Evolutionary conservation across 1,140 invertebrate genomes (phyloP).

Genomic region (Dermatophagoides farinae): DNA sequence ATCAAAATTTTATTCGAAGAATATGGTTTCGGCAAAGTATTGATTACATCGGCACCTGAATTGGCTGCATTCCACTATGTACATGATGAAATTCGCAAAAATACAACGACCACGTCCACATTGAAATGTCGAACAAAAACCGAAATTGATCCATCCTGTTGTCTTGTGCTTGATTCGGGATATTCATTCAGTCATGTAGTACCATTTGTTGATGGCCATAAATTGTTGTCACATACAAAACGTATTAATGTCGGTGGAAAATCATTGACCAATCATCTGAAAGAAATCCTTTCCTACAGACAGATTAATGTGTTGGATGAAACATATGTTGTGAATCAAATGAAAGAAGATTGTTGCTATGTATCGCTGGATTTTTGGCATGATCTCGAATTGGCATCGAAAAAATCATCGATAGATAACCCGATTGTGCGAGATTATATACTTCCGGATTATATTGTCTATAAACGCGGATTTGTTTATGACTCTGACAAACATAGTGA

Average conservation of each 20-base stretch:
- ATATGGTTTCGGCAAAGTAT: conserved; percentile 67
- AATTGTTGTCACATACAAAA: conserved; percentile 41
- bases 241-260: conserved; percentile 92
- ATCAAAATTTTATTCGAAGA: conserved; percentile 95
- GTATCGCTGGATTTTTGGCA: conserved; percentile 64
- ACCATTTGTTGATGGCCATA: conserved; percentile 75
- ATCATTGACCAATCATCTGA: conserved; percentile 88
- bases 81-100: background rate
- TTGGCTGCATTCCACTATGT: conserved; percentile 9
- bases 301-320: conserved; percentile 98
- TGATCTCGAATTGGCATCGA: conserved; percentile 56
- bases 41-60: conserved; percentile 42
- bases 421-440: conserved; percentile 71
- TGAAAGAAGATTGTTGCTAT: conserved; percentile 92
- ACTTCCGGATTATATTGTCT: conserved; percentile 75
- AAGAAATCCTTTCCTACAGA: conserved; percentile 84
- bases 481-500: conserved; percentile 32
- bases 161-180: conserved; percentile 72
- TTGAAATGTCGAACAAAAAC: background rate
- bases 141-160: conserved; percentile 32
- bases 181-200: conserved; percentile 90
- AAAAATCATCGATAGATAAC: conserved; percentile 28
- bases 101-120: background rate
- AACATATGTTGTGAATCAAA: conserved; percentile 94
- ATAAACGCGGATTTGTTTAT: conserved; percentile 53